Evolutionary conservation across 1,140 invertebrate genomes (phyloP).

Genomic region (Trissolcus basalis): DNA sequence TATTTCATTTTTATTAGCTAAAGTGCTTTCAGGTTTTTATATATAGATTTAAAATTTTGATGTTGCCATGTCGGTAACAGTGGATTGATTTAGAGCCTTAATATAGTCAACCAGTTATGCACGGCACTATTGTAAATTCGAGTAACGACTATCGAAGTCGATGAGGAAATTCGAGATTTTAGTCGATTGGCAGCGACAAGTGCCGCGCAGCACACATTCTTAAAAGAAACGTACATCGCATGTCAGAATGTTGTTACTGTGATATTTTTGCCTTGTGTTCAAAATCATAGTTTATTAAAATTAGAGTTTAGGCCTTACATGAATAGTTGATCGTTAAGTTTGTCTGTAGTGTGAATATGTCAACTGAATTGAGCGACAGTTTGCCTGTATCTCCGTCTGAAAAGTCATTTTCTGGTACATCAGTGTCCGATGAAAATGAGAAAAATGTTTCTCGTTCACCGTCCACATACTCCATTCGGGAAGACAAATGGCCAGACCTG

Average conservation of each 20-base stretch:
- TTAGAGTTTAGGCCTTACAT: neutral
- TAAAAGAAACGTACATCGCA: conserved; percentile 1
- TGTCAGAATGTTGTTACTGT: conserved; percentile 9
- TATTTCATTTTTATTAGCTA: no score
- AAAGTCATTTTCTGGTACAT: conserved; percentile 71
- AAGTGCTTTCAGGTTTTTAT: no score
- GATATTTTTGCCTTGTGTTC: neutral
- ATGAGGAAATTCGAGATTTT: conserved; percentile 18
- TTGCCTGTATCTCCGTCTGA: conserved; percentile 77
- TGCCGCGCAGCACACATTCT: conserved; percentile 23
- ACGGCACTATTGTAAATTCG: conserved; percentile 19
- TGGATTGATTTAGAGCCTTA: conserved; percentile 1
- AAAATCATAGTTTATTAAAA: conserved; percentile 1
- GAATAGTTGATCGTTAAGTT: conserved; percentile 13
- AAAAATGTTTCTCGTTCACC: conserved; percentile 76
- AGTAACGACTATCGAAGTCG: conserved; percentile 24
- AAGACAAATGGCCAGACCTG: conserved; percentile 77
- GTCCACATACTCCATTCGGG: conserved; percentile 75
- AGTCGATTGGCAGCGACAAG: conserved; percentile 37
- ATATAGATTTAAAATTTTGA: no score
- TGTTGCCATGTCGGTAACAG: neutral
- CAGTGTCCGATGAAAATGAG: conserved; percentile 72
- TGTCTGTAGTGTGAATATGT: conserved; percentile 72
- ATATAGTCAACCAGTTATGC: conserved; percentile 16
- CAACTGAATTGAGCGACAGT: conserved; percentile 73